phyloP scores from a whole-genome alignment of 2,888 invertebrate species.

The Temnothorax rugatulus region DNA sequence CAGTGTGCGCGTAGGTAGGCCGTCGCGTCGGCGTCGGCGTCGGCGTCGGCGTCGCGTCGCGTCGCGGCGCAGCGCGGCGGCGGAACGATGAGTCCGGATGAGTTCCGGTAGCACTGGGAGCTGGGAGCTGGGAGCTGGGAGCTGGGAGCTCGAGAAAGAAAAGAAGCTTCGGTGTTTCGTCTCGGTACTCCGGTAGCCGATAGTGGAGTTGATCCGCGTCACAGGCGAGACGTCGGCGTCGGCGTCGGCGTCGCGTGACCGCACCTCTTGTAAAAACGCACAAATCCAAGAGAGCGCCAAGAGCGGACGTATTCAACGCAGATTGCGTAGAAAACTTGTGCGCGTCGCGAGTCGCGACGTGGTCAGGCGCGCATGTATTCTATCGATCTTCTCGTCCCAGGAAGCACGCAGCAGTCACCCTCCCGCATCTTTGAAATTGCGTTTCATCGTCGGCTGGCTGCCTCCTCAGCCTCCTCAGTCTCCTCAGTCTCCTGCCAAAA shows the following conservation, averaged over 20 bases:
- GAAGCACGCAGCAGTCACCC: conserved; percentile 67
- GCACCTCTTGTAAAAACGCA: neutral
- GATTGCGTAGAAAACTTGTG: conserved; percentile 65
- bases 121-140: no score
- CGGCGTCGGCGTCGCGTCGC: conserved; percentile 5
- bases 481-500: no score
- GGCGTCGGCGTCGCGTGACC: no score
- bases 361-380: conserved; percentile 81
- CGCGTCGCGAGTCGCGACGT: conserved; percentile 38
- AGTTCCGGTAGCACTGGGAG: neutral
- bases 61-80: neutral
- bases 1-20: conserved; percentile 42
- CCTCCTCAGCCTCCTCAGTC: neutral
- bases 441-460: conserved; percentile 54
- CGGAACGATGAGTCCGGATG: neutral
- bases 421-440: conserved; percentile 64
- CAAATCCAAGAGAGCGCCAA: conserved; percentile 1
- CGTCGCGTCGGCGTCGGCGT: neutral
- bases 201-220: no score
- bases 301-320: conserved; percentile 46
- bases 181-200: no score
- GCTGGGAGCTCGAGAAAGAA: no score
- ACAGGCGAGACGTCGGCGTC: no score
- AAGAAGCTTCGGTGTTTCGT: neutral
- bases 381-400: conserved; percentile 78